These are phyloP conservation scores for Heliconius melpomene DNA, from an alignment of 1,140 invertebrate genomes.

Conservation along the genomic window DNA sequence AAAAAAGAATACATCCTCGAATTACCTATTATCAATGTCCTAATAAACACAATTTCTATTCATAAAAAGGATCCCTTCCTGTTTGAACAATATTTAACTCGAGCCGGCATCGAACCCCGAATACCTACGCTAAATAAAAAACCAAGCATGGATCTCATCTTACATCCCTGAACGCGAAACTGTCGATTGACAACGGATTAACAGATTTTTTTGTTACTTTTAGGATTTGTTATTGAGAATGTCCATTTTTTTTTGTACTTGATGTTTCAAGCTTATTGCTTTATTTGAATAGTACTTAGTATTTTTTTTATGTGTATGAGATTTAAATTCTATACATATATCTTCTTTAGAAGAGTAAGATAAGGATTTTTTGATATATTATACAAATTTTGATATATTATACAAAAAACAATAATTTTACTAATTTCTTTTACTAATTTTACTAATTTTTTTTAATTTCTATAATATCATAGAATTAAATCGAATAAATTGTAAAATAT, in stretches of 20 bases:
- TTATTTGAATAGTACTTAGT: not conserved
- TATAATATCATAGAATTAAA: no score
- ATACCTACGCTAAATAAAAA: constrained; percentile 19
- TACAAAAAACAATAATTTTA: no score
- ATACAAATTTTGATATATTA: no score
- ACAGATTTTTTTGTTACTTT: not conserved
- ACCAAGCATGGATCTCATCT: constrained; percentile 3
- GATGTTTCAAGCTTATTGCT: not conserved
- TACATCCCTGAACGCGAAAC: constrained; percentile 8
- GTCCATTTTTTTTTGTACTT: constrained; percentile 1
- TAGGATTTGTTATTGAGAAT: not conserved
- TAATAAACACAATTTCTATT: constrained; percentile 55
- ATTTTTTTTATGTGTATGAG: no score
- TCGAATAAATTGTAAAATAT: no score
- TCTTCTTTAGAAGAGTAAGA: no score
- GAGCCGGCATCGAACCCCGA: constrained; percentile 19
- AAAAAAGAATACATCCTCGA: constrained; percentile 41
- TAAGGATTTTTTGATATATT: no score
- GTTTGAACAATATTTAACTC: constrained; percentile 59
- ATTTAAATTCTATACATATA: no score
- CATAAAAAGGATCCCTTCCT: constrained; percentile 50
- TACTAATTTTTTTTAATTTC: no score
- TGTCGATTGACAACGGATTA: constrained; percentile 14
- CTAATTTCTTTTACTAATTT: no score
- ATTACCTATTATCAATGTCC: constrained; percentile 55